A percentile compares a stretch with the other conserved stretches of the same genome.
Evolutionary conservation across 2,888 invertebrate species (phyloP).

Genomic region (Anticlea derivata): DNA sequence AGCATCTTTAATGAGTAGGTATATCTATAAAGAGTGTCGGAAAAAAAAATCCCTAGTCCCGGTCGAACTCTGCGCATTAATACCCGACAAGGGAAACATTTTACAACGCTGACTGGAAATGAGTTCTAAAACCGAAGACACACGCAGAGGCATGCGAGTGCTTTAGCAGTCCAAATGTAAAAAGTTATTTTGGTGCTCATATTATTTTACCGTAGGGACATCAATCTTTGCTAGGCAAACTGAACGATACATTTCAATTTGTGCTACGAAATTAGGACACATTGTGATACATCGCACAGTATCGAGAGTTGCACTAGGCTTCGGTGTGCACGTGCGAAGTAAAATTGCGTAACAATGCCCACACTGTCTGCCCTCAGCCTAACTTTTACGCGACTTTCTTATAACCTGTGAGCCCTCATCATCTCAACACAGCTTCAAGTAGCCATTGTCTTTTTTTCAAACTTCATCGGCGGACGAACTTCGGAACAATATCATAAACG

Average conservation of each 20-base stretch:
- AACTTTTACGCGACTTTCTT: constrained; percentile 10
- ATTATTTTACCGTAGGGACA: too few relatives aligned
- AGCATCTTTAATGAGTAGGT: too few relatives aligned
- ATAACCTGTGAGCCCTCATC: constrained; percentile 9
- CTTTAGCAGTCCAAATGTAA: too few relatives aligned
- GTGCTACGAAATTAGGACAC: too few relatives aligned
- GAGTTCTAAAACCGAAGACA: neutral
- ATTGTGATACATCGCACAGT: too few relatives aligned
- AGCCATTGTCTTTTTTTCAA: constrained; percentile 33
- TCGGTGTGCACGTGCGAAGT: neutral
- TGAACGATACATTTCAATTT: too few relatives aligned
- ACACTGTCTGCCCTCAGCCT: neutral
- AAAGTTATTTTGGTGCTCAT: too few relatives aligned
- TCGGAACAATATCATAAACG: constrained; percentile 40
- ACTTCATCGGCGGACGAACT: constrained; percentile 29
- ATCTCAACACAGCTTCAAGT: constrained; percentile 20
- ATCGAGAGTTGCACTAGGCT: too few relatives aligned
- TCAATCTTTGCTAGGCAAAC: too few relatives aligned
- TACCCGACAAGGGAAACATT: constrained; percentile 7
- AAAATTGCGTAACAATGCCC: neutral
- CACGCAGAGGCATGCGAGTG: neutral
- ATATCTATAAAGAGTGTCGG: neutral
- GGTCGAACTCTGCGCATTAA: constrained; percentile 5
- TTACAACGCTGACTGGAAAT: constrained; percentile 7
- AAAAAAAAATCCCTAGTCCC: neutral